Conservation (phyloP, 1,140 invertebrate species). For the Euwallacea similis region DNA sequence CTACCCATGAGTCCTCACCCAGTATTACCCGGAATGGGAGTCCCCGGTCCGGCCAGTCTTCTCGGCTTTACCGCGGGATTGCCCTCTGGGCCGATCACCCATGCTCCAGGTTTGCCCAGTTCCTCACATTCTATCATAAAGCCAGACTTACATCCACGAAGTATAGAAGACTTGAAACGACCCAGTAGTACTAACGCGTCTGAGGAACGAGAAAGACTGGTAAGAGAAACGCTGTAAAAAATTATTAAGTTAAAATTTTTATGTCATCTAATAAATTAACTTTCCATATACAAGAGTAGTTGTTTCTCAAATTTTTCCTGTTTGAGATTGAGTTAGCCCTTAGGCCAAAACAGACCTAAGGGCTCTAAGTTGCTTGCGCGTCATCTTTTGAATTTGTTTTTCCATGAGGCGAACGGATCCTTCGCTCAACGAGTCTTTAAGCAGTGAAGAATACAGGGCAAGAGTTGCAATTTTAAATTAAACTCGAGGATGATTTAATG, state of each 20-base stretch:
- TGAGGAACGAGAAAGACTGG: slow-evolving; percentile 56
- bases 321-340: too few relatives aligned
- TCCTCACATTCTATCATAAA: slow-evolving; percentile 59
- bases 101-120: slow-evolving; percentile 54
- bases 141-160: slow-evolving; percentile 66
- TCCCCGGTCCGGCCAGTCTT: slow-evolving; percentile 47
- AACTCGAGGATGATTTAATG: too few relatives aligned
- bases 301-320: neutral
- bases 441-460: too few relatives aligned
- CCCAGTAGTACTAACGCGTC: slow-evolving; percentile 49
- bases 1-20: slow-evolving; percentile 72
- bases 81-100: slow-evolving; percentile 56
- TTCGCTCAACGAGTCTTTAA: too few relatives aligned
- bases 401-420: too few relatives aligned
- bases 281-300: neutral
- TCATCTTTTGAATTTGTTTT: too few relatives aligned
- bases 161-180: slow-evolving; percentile 50
- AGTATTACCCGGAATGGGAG: slow-evolving; percentile 60
- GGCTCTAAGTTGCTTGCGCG: too few relatives aligned
- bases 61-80: slow-evolving; percentile 56
- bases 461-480: too few relatives aligned
- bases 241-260: too few relatives aligned
- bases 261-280: neutral
- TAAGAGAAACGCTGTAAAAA: slow-evolving; percentile 31
- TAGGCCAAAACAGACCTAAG: too few relatives aligned